Conservation (phyloP, 2,797 vertebrate species). For the Pempheris klunzingeri region DNA sequence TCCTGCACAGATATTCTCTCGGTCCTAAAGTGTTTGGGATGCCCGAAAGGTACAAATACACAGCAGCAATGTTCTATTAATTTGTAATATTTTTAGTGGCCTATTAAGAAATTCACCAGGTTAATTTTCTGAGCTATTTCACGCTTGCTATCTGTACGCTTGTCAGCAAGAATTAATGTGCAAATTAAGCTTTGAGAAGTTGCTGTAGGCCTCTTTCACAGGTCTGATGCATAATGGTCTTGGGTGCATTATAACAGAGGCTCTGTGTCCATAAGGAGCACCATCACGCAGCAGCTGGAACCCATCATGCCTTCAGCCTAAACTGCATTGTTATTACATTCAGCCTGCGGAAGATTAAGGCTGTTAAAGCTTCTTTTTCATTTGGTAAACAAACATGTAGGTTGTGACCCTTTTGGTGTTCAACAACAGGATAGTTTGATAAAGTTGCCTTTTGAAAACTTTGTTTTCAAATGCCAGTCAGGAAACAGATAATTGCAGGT, state of each 20-base stretch:
- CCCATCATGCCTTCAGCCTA: conserved; percentile 8
- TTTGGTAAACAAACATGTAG: conserved; percentile 1
- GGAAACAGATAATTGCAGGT: background rate
- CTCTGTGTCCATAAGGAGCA: conserved; percentile 25
- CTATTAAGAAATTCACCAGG: conserved; percentile 47
- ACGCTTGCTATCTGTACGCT: conserved; percentile 50
- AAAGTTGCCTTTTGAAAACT: background rate
- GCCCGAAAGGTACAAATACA: conserved; percentile 30
- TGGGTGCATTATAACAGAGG: conserved; percentile 25
- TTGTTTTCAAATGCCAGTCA: background rate
- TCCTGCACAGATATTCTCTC: background rate
- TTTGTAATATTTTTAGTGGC: conserved; percentile 33
- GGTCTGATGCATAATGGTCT: conserved; percentile 38
- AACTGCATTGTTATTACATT: conserved; percentile 15
- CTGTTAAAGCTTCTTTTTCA: background rate
- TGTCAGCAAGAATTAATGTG: conserved; percentile 71
- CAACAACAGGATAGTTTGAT: background rate
- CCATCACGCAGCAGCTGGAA: conserved; percentile 42
- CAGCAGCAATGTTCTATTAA: conserved; percentile 42
- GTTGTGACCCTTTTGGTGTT: background rate
- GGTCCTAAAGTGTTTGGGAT: background rate
- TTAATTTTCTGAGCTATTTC: conserved; percentile 62
- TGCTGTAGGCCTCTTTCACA: conserved; percentile 56
- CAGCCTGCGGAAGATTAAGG: background rate
- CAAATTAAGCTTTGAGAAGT: conserved; percentile 58